Base-by-base conservation (phyloP, 2,888 invertebrate genomes). In the Andrena haemorrhoa region DNA sequence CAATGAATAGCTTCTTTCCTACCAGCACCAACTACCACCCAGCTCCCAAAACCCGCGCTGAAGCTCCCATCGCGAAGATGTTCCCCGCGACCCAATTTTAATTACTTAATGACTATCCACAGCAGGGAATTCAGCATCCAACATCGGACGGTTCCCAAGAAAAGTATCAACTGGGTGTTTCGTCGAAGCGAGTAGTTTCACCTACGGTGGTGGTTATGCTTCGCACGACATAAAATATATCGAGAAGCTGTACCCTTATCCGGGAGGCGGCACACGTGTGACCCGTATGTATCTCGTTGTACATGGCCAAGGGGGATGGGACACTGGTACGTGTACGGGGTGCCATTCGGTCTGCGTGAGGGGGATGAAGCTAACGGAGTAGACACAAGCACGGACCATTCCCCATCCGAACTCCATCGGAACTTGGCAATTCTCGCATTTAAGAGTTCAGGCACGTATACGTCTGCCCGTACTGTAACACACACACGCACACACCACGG, bases 381-480 rank as follows among this genome's bases (percentile, higher is more conserved):
- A 85, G 77, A 78, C 73, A 78, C 73, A 73, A 82, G 71, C 77
- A 85, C 75, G 70, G 82, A 71, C 78, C 85, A 82, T 88, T 83
- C 83, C 83, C 83, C 82, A 82, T 83, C 87, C 65, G 75, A 89
- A 87, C 87, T 89, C 85, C 77, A 86, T 83, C 86, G 79, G 82
- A 90, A 89, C 86, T 88, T 87, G 73, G 87, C 84, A 86, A 90
- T 89, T 90, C 88, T 83, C 75, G 75, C 83, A 85, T 88, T 91
- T 88, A 89, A 87, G 79, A 92, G 89, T 92, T 91, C 86, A 82
- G 86, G 91, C 92, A 92, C 92, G 92, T 91, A 90, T 86, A 86
- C 58, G 64, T 66, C 76, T 58, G 51, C 83, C 75, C 71, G 51
- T 64, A 58, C 76, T 51, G 41, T 83, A 82, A 74, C 69, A 79